phyloP scores from a whole-genome alignment of 1,140 invertebrate species.

The Cydia fagiglandana region DNA sequence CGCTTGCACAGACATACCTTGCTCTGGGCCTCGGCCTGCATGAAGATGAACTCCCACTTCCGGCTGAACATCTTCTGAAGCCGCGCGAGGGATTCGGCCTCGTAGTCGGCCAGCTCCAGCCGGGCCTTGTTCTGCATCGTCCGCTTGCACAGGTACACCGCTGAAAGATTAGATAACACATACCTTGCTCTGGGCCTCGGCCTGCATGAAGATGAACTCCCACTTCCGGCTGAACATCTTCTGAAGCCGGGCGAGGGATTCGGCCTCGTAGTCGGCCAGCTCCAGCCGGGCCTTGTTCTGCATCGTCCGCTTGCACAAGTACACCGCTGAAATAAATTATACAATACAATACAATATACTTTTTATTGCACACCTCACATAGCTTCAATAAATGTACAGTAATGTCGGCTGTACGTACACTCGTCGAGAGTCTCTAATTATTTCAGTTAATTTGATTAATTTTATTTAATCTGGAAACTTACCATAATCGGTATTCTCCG shows the following conservation, averaged over 20 bases:
- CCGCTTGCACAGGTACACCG: constrained; percentile 99
- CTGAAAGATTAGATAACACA: neutral
- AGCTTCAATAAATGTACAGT: too few relatives aligned
- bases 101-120: constrained; percentile 96
- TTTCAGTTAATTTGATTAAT: too few relatives aligned
- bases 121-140: constrained; percentile 99
- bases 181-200: constrained; percentile 78
- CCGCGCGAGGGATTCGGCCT: constrained; percentile 97
- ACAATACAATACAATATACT: too few relatives aligned
- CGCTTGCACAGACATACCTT: constrained; percentile 91
- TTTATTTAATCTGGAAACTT: constrained; percentile 39
- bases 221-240: constrained; percentile 99
- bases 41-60: constrained; percentile 99
- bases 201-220: constrained; percentile 99
- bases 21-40: constrained; percentile 93
- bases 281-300: constrained; percentile 99
- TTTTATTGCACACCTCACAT: too few relatives aligned
- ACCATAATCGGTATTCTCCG: constrained; percentile 99
- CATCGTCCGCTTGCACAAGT: constrained; percentile 94
- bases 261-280: constrained; percentile 96
- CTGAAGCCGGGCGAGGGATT: constrained; percentile 97
- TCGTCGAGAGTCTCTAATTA: too few relatives aligned
- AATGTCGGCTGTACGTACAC: too few relatives aligned
- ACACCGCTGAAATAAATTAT: neutral
- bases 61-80: constrained; percentile 99